Base-by-base conservation (phyloP, 2,113 vertebrate species). In the Oncorhynchus kisutch region DNA sequence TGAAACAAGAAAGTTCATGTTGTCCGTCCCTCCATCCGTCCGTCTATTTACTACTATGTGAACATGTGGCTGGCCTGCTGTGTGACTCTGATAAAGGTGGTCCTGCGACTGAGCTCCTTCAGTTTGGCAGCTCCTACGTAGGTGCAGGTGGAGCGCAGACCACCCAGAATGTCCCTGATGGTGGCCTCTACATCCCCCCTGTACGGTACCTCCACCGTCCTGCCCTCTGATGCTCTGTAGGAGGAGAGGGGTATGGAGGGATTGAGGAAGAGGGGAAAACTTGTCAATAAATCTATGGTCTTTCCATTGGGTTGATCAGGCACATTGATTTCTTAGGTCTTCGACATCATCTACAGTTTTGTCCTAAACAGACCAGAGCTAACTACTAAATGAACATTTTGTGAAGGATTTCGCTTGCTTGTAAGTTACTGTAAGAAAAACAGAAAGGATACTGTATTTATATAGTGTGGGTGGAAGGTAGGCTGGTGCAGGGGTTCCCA, bases 111-210 rank as follows among this genome's bases (percentile, higher is more conserved):
- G 83, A 99, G 94, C 89, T 99, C 98, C 85, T 98, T 99, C 73
- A 99, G 96, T 82, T 95, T 99, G 85, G 97, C 96, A 0, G 97
- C 98, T 73, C 98, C 98, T 83, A 99, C 98, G 0, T 99, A 99
- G 64, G 97, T 99, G 86, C 98, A 99, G 74, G 98, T 99, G 81
- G 98, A 99, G 73, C 97, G 94, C 74, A 99, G 92, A 11, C 98
- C 97, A 0, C 97, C 98, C 0, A 99, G 88, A 82, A 99, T 95
- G 77, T 99, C 98, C 34, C 91, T 94, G 76, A 99, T 93, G 14
- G 97, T 99, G 90, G 94, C 86, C 78, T 97, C 95, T 31, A 96
- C 96, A 0, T 97, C 95, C 5, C 97, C 98, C 89, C 77, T 94
- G 88, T 98, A 99, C 0, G 96, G 94, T 6, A 99, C 96, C 90